These are phyloP conservation scores for Pyxicephalus adspersus DNA, from an alignment of 2,113 vertebrate genomes.

Conservation along the genomic window DNA sequence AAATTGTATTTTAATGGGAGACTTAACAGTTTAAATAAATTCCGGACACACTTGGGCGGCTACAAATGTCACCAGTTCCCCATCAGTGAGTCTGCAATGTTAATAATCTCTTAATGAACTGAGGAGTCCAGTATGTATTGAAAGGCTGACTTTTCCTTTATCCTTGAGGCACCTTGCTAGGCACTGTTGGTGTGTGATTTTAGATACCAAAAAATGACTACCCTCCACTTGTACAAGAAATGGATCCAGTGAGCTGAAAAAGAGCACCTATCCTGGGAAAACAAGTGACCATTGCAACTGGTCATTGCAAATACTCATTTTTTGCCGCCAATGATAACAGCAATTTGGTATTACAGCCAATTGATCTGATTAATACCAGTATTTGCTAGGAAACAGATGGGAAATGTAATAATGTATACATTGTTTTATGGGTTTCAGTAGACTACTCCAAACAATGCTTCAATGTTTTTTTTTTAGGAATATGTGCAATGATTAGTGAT, in stretches of 20 bases:
- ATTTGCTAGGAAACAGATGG: no score
- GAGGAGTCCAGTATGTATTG: neutral
- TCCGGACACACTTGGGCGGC: constrained; percentile 34
- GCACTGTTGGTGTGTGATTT: constrained; percentile 16
- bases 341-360: no score
- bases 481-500: no score
- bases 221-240: neutral
- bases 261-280: neutral
- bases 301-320: neutral
- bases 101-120: constrained; percentile 46
- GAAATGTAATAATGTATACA: no score
- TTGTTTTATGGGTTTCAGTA: no score
- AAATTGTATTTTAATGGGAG: constrained; percentile 41
- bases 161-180: constrained; percentile 44
- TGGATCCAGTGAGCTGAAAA: constrained; percentile 10
- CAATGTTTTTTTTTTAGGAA: no score
- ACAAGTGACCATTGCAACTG: no score
- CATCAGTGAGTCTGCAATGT: constrained; percentile 37
- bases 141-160: constrained; percentile 3
- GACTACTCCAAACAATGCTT: no score
- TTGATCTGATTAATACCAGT: no score
- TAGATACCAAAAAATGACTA: neutral
- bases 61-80: constrained; percentile 35
- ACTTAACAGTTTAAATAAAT: constrained; percentile 35
- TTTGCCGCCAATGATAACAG: neutral